Percentiles rank a stretch among this genome's conserved stretches.
phyloP scores from a whole-genome alignment of 2,797 vertebrate species.

The Pelodytes ibericus region DNA sequence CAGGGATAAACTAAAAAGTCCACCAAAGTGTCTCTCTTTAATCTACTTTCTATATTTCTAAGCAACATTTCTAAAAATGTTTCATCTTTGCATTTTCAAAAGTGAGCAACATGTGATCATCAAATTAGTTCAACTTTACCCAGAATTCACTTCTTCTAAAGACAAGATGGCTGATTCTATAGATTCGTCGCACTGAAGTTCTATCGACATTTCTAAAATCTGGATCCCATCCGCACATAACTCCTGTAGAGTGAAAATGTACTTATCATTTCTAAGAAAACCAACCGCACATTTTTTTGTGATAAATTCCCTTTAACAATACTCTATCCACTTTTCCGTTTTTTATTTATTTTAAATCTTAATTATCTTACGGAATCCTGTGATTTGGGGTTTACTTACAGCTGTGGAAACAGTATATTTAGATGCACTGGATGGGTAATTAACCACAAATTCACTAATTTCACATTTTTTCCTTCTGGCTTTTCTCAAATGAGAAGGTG shows the following conservation, averaged over 20 bases:
- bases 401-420: slow-evolving; percentile 2
- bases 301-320: background rate
- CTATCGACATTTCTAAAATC: too few relatives aligned
- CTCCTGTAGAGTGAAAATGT: background rate
- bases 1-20: too few relatives aligned
- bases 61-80: too few relatives aligned
- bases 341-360: background rate
- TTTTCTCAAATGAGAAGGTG: slow-evolving; percentile 8
- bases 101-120: too few relatives aligned
- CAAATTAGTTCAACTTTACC: too few relatives aligned
- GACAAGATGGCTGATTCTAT: too few relatives aligned
- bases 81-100: too few relatives aligned
- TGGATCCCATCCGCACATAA: background rate
- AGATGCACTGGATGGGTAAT: background rate
- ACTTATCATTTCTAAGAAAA: background rate
- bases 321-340: background rate
- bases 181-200: too few relatives aligned
- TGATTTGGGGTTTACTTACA: background rate
- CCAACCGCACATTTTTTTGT: background rate
- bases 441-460: background rate
- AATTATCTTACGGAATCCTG: background rate
- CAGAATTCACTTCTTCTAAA: too few relatives aligned
- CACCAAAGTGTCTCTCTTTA: too few relatives aligned
- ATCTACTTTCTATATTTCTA: too few relatives aligned
- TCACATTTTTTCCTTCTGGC: background rate